Percentiles rank a stretch among this genome's conserved stretches.
These are phyloP conservation scores for Amphibalanus amphitrite DNA, from an alignment of 1,140 invertebrate genomes.

Conservation along the genomic window DNA sequence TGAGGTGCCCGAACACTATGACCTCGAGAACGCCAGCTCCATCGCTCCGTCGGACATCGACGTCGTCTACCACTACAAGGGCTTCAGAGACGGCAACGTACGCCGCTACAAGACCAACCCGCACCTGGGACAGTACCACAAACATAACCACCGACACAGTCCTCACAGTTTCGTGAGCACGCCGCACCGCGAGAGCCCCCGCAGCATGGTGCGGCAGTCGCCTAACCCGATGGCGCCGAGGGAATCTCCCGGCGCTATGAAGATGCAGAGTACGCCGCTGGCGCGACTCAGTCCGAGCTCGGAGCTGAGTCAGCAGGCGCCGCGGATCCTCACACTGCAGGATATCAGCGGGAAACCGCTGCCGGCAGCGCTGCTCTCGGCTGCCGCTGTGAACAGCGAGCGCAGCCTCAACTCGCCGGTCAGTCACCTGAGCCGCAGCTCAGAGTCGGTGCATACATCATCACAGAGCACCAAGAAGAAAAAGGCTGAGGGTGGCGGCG, in stretches of 20 bases:
- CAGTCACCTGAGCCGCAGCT: constrained; percentile 65
- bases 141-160: constrained; percentile 25
- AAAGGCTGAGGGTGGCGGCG: constrained; percentile 19
- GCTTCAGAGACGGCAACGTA: constrained; percentile 58
- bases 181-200: constrained; percentile 39
- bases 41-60: constrained; percentile 95
- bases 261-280: constrained; percentile 63
- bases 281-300: constrained; percentile 77
- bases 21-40: constrained; percentile 89
- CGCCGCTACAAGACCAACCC: constrained; percentile 52
- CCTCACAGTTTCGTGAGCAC: constrained; percentile 28
- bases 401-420: constrained; percentile 74
- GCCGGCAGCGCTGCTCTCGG: constrained; percentile 68
- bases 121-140: constrained; percentile 23
- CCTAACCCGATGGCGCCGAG: constrained; percentile 19
- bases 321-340: constrained; percentile 73
- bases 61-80: constrained; percentile 91
- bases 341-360: constrained; percentile 83
- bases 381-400: constrained; percentile 62
- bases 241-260: constrained; percentile 29
- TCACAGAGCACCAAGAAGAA: constrained; percentile 37
- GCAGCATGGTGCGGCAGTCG: constrained; percentile 21
- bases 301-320: constrained; percentile 74
- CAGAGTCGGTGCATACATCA: constrained; percentile 27
- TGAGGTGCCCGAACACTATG: constrained; percentile 86